Conservation (phyloP, 2,888 invertebrate genomes). For the Odiellus spinosus region DNA sequence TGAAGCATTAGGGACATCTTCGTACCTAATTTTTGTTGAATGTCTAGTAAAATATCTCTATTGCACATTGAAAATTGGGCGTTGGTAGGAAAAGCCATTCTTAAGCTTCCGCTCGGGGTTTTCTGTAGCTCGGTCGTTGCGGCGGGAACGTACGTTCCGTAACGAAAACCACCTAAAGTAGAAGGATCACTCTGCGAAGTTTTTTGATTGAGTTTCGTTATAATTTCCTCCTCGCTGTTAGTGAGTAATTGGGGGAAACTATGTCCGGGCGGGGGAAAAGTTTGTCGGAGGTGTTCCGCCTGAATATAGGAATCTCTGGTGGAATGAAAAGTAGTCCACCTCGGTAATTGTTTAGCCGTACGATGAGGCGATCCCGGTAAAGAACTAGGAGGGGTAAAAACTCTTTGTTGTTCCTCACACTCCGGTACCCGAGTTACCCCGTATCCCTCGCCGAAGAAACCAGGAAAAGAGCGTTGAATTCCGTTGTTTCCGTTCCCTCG, state of each 20-base stretch:
- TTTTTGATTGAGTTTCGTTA: neutral
- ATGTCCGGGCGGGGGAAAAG: slow-evolving; percentile 16
- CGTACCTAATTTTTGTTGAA: slow-evolving; percentile 61
- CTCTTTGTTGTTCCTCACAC: neutral
- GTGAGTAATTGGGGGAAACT: neutral
- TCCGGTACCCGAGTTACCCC: neutral
- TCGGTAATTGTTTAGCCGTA: slow-evolving; percentile 9
- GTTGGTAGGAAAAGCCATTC: slow-evolving; percentile 59
- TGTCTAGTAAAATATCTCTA: slow-evolving; percentile 54
- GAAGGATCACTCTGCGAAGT: neutral
- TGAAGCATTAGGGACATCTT: slow-evolving; percentile 31
- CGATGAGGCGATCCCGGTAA: slow-evolving; percentile 4
- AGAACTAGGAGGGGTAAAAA: no score
- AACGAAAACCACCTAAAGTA: neutral
- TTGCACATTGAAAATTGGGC: slow-evolving; percentile 59
- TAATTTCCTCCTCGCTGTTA: neutral
- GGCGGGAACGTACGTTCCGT: neutral
- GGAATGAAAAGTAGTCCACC: slow-evolving; percentile 14
- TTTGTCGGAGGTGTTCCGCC: slow-evolving; percentile 16
- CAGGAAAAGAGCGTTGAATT: neutral
- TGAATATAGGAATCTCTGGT: slow-evolving; percentile 18
- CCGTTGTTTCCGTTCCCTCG: neutral
- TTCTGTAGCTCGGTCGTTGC: slow-evolving; percentile 23
- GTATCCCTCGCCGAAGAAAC: neutral
- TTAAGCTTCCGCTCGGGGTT: slow-evolving; percentile 38